Base-by-base conservation (phyloP, 2,888 invertebrate genomes). In the Colostygia pectinataria region DNA sequence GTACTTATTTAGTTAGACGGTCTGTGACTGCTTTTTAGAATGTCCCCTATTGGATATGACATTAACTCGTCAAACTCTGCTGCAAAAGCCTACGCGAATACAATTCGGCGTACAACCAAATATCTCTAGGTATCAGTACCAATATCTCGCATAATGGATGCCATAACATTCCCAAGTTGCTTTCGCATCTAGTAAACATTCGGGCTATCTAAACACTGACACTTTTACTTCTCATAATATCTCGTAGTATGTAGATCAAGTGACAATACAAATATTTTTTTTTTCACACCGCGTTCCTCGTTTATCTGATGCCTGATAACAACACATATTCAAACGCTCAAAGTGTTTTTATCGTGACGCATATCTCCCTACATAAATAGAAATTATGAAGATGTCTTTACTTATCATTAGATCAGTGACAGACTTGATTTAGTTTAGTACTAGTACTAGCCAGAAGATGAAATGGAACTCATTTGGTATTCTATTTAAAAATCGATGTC, bases 281-380 rank as follows among this genome's bases (percentile, higher is more conserved):
- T 87, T 87, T 84, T 78, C 80, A 69, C 71, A 80, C 66, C 75
- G 70, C 81, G 85, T 88, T 83, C 86, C 76, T 77, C 64, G 52
- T 67, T 77, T 80, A 83, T 83, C 83, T 82, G 66, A 69, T 72
- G 74, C 68, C 71, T 64, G 80, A 83, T 80, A 80, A 77, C 65
- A 49, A 47, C 53, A 60, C 65, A 59, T 65, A 37, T 65, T 66
- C 63, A 64, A 64, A 68, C 63, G 64, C 60, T 53, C 42, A n/a
- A 65, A 77, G 80, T 81, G 73, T 60, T 72, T 79, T 74, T 68
- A 65, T 61, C 61, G 66, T 83, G 66, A 70, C 68, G 63, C 62
- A 56, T 63, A n/a, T n/a, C n/a, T n/a, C n/a, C 44, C 48, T 43
- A 36, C 58, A 44, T 48, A 70, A 71, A 59, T 52, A 34, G 45